A percentile compares a stretch with the other conserved stretches of the same genome.
Conservation (phyloP, 2,888 invertebrate species). For the Sipha maydis region DNA sequence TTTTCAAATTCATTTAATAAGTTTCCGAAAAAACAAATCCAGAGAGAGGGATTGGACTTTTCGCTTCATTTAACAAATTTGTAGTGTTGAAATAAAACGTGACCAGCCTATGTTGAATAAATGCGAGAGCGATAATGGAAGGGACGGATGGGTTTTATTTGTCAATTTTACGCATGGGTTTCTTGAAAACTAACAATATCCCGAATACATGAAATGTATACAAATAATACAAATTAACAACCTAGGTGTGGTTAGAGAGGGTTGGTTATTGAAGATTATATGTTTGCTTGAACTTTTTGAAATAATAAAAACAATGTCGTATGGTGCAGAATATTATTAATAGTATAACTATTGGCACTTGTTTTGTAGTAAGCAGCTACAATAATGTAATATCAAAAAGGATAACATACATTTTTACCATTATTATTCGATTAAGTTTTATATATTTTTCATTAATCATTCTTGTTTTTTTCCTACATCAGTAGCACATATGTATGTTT, state of each 20-base stretch:
- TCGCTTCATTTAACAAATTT: constrained; percentile 54
- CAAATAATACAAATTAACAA: constrained; percentile 30
- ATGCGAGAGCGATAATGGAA: background rate
- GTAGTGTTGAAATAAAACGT: constrained; percentile 52
- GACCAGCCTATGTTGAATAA: constrained; percentile 30
- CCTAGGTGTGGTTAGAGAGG: background rate
- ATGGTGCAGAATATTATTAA: background rate
- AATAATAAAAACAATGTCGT: background rate
- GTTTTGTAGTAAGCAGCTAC: too few species aligned
- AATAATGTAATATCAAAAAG: too few species aligned
- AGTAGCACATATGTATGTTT: too few species aligned
- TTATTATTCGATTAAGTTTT: too few species aligned
- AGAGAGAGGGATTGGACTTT: constrained; percentile 31
- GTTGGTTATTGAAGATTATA: background rate
- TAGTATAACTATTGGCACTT: too few species aligned
- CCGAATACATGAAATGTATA: constrained; percentile 41
- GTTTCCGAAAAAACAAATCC: constrained; percentile 9
- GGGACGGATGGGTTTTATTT: constrained; percentile 43
- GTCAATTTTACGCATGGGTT: constrained; percentile 39
- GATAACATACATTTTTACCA: too few species aligned
- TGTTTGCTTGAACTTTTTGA: background rate
- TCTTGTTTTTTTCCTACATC: too few species aligned
- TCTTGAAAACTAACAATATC: constrained; percentile 45
- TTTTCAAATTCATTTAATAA: constrained; percentile 34
- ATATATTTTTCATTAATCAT: too few species aligned